Base-by-base conservation (phyloP, 1,140 invertebrate species). In the Scaptodrosophila lebanonensis region DNA sequence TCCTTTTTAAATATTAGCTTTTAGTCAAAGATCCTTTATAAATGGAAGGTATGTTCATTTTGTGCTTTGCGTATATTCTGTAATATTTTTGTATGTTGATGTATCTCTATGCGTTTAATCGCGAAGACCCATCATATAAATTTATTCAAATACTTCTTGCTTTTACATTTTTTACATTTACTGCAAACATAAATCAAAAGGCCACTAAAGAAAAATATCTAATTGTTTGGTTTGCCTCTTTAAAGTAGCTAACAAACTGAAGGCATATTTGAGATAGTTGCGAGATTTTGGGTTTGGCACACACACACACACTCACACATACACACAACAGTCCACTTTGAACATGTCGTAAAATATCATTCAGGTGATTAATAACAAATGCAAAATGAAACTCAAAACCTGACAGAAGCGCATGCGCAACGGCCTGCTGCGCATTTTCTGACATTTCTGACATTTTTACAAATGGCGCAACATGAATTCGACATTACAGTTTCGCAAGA, bases 391-490 rank as follows among this genome's bases (percentile, higher is more conserved):
- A 61, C 66, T 82, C 66, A 75, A 64, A 75, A 75, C 42, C 53
- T 63, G 65, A 63, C 75, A 70, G 59, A 49, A 11, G 20, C 42
- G 54, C 53, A 39, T 35, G 54, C 38, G 16, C 17, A 16, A 27
- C 5, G 8, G 8, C 43, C 25, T 16, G 27, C 25, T 16, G 9
- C 11, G 16, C 49, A 39, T 17, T 17, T 27, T 25, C 29, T 33
- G 60, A 56, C 66, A 56, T 36, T 33, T 54, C 29, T 45, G 56
- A 69, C 51, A 39, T 20, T 42, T 29, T 79, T 79, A 79, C 75
- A 82, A 82, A 82, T 82, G 75, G 75, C 70, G 75, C 53, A 54
- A 82, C 76, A 82, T 56, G 66, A 70, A 70, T 45, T 62, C 39
- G 60, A 54, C 64, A 61, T 67, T 67, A 67, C 63, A 60, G 42